Conservation (phyloP, 2,888 invertebrate genomes). For the Entomobrya multifasciata region DNA sequence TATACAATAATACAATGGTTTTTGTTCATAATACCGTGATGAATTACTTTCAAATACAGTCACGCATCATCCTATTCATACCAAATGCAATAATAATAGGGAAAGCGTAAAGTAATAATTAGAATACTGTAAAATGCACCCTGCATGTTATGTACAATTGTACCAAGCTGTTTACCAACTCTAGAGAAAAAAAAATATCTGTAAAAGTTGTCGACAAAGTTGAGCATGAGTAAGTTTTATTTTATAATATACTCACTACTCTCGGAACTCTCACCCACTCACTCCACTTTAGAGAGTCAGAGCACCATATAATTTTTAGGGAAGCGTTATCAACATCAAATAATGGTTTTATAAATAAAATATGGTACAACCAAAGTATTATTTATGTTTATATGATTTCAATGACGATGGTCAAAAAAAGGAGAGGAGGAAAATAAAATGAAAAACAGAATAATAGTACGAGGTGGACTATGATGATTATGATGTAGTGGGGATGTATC, state of each 20-base stretch:
- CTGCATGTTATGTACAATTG: slow-evolving; percentile 5
- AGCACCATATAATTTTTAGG: neutral
- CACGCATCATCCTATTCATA: slow-evolving; percentile 33
- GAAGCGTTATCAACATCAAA: slow-evolving; percentile 22
- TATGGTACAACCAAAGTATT: neutral
- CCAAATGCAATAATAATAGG: neutral
- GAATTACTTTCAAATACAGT: slow-evolving; percentile 66
- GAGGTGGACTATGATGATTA: neutral
- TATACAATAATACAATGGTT: neutral
- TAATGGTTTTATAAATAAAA: slow-evolving; percentile 3
- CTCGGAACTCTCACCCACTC: too few species aligned
- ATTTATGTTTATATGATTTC: neutral
- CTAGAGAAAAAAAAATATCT: too few species aligned
- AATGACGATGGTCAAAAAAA: slow-evolving; percentile 11
- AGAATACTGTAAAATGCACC: slow-evolving; percentile 48
- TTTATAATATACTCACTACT: too few species aligned
- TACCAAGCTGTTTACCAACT: too few species aligned
- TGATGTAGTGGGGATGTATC: neutral
- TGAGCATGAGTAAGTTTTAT: too few species aligned
- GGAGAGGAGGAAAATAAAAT: neutral
- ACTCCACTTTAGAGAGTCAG: neutral
- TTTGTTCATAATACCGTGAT: slow-evolving; percentile 55
- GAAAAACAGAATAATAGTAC: neutral
- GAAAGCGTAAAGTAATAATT: slow-evolving; percentile 55
- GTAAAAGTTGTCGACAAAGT: too few species aligned